A percentile compares a stretch with the other conserved stretches of the same genome.
These are phyloP conservation scores for Chelon labrosus DNA, from an alignment of 2,797 vertebrate species.

Conservation along the genomic window DNA sequence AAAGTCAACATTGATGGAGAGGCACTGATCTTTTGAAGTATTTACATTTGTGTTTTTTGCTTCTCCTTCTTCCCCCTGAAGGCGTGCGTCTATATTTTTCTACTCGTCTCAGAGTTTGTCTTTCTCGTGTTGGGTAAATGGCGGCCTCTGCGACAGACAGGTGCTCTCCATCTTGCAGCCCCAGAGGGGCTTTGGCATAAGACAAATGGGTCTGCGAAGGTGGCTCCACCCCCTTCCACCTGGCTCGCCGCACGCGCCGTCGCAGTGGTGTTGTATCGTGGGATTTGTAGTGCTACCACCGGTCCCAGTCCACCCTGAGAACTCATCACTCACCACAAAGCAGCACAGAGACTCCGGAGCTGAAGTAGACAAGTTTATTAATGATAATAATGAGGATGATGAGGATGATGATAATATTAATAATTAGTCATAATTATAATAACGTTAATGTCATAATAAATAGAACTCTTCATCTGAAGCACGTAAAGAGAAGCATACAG, in stretches of 20 bases:
- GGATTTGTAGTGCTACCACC: slow-evolving; percentile 41
- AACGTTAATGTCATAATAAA: slow-evolving; percentile 88
- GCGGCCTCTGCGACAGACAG: slow-evolving; percentile 68
- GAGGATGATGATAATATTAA: slow-evolving; percentile 85
- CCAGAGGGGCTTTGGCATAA: slow-evolving; percentile 52
- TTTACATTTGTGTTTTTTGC: slow-evolving; percentile 62
- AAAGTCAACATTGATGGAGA: slow-evolving; percentile 69
- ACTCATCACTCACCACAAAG: slow-evolving; percentile 65
- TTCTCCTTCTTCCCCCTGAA: slow-evolving; percentile 35
- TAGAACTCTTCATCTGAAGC: slow-evolving; percentile 92
- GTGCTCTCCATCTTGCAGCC: slow-evolving; percentile 71
- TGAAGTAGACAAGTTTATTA: slow-evolving; percentile 87
- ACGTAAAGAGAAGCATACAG: slow-evolving; percentile 92
- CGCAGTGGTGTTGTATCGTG: slow-evolving; percentile 28
- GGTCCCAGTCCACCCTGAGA: slow-evolving; percentile 11
- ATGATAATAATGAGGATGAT: slow-evolving; percentile 85
- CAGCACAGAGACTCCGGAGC: slow-evolving; percentile 45
- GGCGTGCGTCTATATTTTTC: slow-evolving; percentile 32
- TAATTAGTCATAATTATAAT: slow-evolving; percentile 91
- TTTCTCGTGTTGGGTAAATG: slow-evolving; percentile 68
- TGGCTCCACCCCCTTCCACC: slow-evolving; percentile 56
- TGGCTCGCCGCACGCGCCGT: slow-evolving; percentile 43
- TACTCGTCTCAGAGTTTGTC: slow-evolving; percentile 56
- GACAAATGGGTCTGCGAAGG: slow-evolving; percentile 62
- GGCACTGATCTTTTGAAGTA: slow-evolving; percentile 59